phyloP scores from a whole-genome alignment of 1,140 invertebrate species.

The Drosophila auraria region DNA sequence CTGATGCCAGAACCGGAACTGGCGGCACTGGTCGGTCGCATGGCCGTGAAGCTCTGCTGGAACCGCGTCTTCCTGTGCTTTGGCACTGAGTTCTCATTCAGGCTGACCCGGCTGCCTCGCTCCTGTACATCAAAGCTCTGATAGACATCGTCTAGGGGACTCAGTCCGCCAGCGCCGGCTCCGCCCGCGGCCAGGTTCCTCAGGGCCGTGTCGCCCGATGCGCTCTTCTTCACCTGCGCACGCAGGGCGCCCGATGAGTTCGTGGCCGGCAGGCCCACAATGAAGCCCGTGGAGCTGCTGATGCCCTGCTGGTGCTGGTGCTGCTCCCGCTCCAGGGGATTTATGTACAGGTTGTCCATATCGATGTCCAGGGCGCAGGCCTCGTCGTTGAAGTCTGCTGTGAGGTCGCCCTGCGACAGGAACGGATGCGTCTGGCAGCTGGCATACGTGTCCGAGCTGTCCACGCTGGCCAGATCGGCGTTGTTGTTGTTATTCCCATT shows the following conservation, averaged over 20 bases:
- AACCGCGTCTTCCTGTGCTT: conserved; percentile 95
- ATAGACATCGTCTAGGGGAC: conserved; percentile 86
- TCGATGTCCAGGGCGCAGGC: conserved; percentile 85
- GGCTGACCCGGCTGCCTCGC: conserved; percentile 87
- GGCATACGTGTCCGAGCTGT: conserved; percentile 96
- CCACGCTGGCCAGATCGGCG: conserved; percentile 90
- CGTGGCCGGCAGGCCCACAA: conserved; percentile 73
- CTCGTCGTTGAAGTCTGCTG: conserved; percentile 88
- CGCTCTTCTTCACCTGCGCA: conserved; percentile 90
- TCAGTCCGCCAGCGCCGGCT: conserved; percentile 46
- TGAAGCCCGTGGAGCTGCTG: conserved; percentile 76
- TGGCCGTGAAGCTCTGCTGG: conserved; percentile 87
- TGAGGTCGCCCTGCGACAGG: conserved; percentile 93
- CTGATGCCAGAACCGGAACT: conserved; percentile 9
- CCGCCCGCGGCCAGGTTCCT: conserved; percentile 85
- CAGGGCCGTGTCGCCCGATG: conserved; percentile 90
- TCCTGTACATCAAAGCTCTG: conserved; percentile 86
- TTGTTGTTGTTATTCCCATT: conserved; percentile 87
- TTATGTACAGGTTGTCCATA: conserved; percentile 95
- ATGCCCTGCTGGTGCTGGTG: conserved; percentile 50
- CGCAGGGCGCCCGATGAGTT: conserved; percentile 52
- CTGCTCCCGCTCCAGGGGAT: conserved; percentile 91
- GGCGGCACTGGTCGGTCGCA: conserved; percentile 46
- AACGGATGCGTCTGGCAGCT: conserved; percentile 98
- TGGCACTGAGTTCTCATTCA: conserved; percentile 90